phyloP scores from a whole-genome alignment of 2,797 vertebrate species.

The Linurgus olivaceus region DNA sequence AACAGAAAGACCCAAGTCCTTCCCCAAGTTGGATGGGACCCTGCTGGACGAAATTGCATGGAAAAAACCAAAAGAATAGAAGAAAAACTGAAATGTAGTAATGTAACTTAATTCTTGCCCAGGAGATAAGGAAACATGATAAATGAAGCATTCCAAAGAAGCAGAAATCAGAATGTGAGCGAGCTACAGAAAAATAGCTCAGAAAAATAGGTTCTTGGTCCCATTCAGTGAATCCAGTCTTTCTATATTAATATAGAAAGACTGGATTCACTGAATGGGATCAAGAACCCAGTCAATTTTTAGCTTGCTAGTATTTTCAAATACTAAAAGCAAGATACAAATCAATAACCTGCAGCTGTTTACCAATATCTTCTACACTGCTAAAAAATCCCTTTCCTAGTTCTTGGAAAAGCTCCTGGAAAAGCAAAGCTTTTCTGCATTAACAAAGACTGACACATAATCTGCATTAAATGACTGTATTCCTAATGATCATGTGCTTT shows the following conservation, averaged over 20 bases:
- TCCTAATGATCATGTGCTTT: neutral
- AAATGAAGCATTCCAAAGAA: neutral
- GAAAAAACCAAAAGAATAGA: neutral
- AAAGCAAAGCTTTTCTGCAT: neutral
- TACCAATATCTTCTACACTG: neutral
- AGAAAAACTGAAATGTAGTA: neutral
- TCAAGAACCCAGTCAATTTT: neutral
- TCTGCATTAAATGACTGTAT: neutral
- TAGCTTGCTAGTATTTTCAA: neutral
- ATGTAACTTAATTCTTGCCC: neutral
- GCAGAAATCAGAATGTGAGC: rapidly evolving
- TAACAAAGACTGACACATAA: neutral
- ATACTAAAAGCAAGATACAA: neutral
- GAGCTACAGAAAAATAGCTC: neutral
- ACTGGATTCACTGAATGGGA: neutral
- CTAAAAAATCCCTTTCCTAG: neutral
- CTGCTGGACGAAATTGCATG: neutral
- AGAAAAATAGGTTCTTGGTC: no score
- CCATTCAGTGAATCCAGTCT: no score
- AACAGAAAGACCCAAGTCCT: neutral
- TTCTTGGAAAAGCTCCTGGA: neutral
- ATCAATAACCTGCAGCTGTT: neutral
- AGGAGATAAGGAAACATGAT: neutral
- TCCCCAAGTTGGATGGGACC: neutral
- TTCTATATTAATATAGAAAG: neutral